Base-by-base conservation (phyloP, 2,113 vertebrate species). In the Lichenostomus cassidix region DNA sequence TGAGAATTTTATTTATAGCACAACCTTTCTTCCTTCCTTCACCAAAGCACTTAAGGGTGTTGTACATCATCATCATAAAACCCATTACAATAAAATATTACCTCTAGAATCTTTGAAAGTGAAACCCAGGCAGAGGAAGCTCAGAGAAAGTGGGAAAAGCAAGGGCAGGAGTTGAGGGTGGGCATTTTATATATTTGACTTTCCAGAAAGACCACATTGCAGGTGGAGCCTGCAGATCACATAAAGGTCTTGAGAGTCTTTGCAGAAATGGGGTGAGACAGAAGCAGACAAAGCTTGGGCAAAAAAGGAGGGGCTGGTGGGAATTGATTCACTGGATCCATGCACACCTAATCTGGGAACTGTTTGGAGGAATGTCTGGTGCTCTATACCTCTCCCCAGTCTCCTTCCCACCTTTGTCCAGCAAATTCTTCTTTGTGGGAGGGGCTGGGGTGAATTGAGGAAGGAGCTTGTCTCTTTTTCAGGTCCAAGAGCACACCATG, bases 1-100 rank as follows among this genome's bases (percentile, higher is more conserved):
- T 82, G 90, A 79, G 75, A 58, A 62, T 65, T 93, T 96, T 94
- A 93, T 91, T 92, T 94, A 95, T 96, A 81, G 92, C 56, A 85
- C 52, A 90, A 88, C 90, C 71, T 95, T 91, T 88, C 75, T 63
- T 92, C 52, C 39, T 93, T 89, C 77, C 52, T 76, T 88, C 71
- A 91, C 78, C 68, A 71, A 73, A 89, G 78, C 78, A 93, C 91
- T 94, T 95, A 91, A 92, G 64, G 69, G 59, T 90, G 87, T 86
- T 93, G 92, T 95, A 94, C 44, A 85, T 95, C 83, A 87, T 52
- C 52, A 44, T 84, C 31, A 87, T 68, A 93, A 92, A 94, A 35
- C 12, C 56, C 86, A 87, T 89, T 94, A 89, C 59, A 74, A 77
- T 95, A 82, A 96, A 96, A 83, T 84, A 94, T 47, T 85, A 39